A percentile compares a stretch with the other conserved stretches of the same genome.
Conservation (phyloP, 2,888 invertebrate genomes). For the Halictus quadricinctus region DNA sequence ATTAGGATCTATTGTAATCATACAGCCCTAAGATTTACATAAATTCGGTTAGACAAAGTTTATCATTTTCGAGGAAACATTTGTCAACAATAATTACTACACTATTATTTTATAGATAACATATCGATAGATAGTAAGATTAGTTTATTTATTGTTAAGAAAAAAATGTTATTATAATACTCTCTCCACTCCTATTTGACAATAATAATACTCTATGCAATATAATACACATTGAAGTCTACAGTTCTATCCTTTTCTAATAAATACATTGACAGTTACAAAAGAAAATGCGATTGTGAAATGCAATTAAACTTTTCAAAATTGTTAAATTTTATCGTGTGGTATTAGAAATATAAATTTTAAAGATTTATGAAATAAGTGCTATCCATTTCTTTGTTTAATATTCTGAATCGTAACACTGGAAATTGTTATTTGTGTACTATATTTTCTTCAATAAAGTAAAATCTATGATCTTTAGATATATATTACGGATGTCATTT, state of each 20-base stretch:
- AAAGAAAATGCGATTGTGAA: slow-evolving; percentile 19
- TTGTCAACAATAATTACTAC: slow-evolving; percentile 17
- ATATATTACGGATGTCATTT: neutral
- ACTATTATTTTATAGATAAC: slow-evolving; percentile 30
- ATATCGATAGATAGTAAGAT: slow-evolving; percentile 59
- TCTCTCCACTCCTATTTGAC: slow-evolving; percentile 58
- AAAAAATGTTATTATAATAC: slow-evolving; percentile 25
- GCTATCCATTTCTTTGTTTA: neutral
- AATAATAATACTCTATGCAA: slow-evolving; percentile 49
- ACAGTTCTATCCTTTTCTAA: slow-evolving; percentile 39
- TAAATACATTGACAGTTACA: slow-evolving; percentile 32
- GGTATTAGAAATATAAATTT: neutral
- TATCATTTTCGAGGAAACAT: slow-evolving; percentile 29
- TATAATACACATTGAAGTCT: slow-evolving; percentile 42
- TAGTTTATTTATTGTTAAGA: slow-evolving; percentile 43
- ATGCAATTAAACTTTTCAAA: neutral
- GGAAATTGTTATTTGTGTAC: neutral
- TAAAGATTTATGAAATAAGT: neutral
- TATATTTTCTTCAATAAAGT: neutral
- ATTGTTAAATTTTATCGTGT: neutral
- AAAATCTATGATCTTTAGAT: neutral
- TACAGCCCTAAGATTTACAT: slow-evolving; percentile 35
- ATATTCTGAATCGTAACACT: neutral
- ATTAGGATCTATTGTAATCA: slow-evolving; percentile 36
- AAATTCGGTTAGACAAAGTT: slow-evolving; percentile 22